A percentile compares a stretch with the other conserved stretches of the same genome.
Conservation (phyloP, 2,888 invertebrate species). For the Eristalis pertinax region DNA sequence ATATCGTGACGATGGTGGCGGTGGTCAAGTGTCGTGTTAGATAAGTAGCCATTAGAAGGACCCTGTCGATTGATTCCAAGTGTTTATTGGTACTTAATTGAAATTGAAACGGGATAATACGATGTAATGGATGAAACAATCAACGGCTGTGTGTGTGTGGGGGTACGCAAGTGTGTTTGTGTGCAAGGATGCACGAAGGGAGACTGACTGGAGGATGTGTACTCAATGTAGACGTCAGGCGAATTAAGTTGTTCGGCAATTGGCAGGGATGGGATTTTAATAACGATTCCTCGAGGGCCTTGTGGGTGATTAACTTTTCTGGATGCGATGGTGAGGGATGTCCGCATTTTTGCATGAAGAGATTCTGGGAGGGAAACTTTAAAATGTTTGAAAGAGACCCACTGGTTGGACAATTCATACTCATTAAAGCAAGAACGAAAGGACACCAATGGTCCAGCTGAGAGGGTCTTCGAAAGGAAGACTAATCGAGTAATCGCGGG, state of each 20-base stretch:
- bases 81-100: conserved; percentile 65
- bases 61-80: conserved; percentile 63
- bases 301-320: not conserved
- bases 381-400: too few species aligned
- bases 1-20: not conserved
- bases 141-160: not conserved
- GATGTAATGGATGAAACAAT: conserved; percentile 8
- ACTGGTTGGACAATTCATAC: too few species aligned
- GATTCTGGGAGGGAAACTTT: too few species aligned
- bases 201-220: conserved; percentile 1
- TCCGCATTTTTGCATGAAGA: not conserved
- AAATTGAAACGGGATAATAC: conserved; percentile 46
- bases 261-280: not conserved
- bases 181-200: not conserved
- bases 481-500: too few species aligned
- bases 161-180: too few species aligned
- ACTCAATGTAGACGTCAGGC: not conserved
- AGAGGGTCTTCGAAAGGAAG: too few species aligned
- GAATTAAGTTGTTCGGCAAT: not conserved
- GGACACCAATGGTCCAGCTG: too few species aligned
- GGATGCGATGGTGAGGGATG: not conserved
- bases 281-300: not conserved
- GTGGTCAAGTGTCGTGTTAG: conserved; percentile 49
- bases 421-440: too few species aligned
- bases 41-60: conserved; percentile 59